Percentiles rank a stretch among this genome's conserved stretches.
These are phyloP conservation scores for Archilochus colubris DNA, from an alignment of 2,113 vertebrate genomes.

Conservation along the genomic window DNA sequence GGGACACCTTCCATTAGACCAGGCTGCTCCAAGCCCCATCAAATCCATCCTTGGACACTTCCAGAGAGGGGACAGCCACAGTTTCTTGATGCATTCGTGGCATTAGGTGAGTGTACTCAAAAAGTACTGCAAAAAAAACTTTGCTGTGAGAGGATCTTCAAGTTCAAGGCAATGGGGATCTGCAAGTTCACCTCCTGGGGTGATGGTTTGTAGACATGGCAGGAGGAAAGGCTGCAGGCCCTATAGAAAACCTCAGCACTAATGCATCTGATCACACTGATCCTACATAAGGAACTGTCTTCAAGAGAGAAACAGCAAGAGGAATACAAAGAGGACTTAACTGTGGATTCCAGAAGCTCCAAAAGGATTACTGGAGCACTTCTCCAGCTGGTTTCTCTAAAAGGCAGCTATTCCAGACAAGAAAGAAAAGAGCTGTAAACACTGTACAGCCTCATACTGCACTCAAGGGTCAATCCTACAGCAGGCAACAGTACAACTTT, in stretches of 20 bases:
- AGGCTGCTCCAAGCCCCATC: no score
- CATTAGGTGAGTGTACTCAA: rapidly evolving
- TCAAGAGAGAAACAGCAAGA: neutral
- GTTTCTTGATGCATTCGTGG: neutral
- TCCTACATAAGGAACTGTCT: neutral
- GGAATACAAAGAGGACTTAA: neutral
- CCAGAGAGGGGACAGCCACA: no score
- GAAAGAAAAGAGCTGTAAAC: neutral
- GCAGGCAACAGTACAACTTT: neutral
- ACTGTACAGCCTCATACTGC: neutral
- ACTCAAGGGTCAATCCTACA: neutral
- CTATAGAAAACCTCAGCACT: neutral
- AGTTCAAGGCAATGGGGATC: neutral
- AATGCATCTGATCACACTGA: neutral
- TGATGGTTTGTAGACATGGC: rapidly evolving
- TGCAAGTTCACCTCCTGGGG: neutral
- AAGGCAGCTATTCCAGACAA: neutral
- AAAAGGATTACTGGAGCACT: neutral
- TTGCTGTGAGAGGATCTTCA: neutral
- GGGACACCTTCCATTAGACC: no score
- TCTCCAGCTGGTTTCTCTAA: neutral
- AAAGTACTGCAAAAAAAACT: neutral
- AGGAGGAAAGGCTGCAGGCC: neutral
- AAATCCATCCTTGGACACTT: no score
- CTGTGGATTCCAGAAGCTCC: neutral